Conservation (phyloP, 2,797 vertebrate genomes). For the Scarus forsteni region DNA sequence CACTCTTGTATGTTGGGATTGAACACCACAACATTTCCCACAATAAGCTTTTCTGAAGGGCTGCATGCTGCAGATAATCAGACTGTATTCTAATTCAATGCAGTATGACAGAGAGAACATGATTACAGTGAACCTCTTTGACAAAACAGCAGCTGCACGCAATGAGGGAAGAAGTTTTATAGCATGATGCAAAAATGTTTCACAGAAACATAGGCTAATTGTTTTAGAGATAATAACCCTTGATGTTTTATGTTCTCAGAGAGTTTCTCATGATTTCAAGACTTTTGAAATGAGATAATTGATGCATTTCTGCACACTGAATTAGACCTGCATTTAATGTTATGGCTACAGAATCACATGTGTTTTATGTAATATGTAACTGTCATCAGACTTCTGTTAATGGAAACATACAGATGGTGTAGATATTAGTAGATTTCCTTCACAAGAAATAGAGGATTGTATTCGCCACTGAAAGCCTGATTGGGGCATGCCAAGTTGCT, state of each 20-base stretch:
- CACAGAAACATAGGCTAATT: background rate
- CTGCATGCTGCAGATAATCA: conserved; percentile 20
- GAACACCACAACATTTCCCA: conserved; percentile 49
- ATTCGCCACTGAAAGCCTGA: too few relatives aligned
- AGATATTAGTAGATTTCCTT: too few relatives aligned
- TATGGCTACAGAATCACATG: background rate
- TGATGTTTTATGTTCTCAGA: background rate
- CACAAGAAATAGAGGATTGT: too few relatives aligned
- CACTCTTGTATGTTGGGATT: conserved; percentile 36
- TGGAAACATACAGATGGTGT: too few relatives aligned
- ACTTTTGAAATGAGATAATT: background rate
- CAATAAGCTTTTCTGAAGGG: conserved; percentile 48
- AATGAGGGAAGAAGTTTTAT: background rate
- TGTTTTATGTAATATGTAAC: background rate
- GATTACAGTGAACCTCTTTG: conserved; percentile 3
- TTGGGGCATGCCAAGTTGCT: too few relatives aligned
- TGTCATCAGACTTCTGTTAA: background rate
- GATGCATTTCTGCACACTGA: background rate
- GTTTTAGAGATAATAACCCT: background rate
- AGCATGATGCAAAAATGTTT: background rate
- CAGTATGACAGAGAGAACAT: conserved; percentile 14
- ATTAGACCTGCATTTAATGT: too few relatives aligned
- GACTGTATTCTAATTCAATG: conserved; percentile 26
- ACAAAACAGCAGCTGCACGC: conserved; percentile 4
- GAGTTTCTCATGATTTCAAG: background rate